Evolutionary conservation across 2,113 vertebrate genomes (phyloP).

Genomic region (Ellobius talpinus): DNA sequence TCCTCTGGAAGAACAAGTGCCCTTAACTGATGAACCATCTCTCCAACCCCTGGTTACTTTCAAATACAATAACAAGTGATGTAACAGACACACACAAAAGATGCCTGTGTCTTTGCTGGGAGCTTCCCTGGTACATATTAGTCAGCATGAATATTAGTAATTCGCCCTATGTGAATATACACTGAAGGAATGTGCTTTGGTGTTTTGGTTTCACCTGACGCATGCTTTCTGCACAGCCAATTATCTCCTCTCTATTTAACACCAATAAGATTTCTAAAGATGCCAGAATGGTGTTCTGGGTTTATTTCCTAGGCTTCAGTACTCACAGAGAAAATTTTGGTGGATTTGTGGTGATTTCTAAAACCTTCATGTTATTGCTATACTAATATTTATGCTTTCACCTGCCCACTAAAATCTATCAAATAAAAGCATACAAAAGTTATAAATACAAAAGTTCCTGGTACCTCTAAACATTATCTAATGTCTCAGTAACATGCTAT

Average conservation of each 20-base stretch:
- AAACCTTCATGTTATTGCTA: neutral
- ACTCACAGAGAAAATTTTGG: neutral
- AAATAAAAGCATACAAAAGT: slow-evolving; percentile 24
- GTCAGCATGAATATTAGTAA: neutral
- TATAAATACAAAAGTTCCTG: neutral
- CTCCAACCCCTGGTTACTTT: neutral
- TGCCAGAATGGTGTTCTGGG: neutral
- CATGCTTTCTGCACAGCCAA: slow-evolving; percentile 12
- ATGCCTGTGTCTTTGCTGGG: neutral
- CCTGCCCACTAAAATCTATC: neutral
- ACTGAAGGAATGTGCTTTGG: slow-evolving; percentile 56
- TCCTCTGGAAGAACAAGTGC: neutral
- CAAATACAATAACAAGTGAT: slow-evolving; percentile 38
- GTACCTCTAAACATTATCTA: slow-evolving; percentile 43
- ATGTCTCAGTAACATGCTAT: slow-evolving; percentile 53
- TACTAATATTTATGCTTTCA: slow-evolving; percentile 22
- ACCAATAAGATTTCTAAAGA: slow-evolving; percentile 27
- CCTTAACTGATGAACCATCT: neutral
- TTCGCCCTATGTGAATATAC: neutral
- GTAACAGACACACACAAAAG: neutral
- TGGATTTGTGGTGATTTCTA: neutral
- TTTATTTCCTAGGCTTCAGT: slow-evolving; percentile 16
- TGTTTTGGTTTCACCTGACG: slow-evolving; percentile 64
- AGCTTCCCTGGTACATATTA: neutral
- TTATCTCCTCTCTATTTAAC: slow-evolving; percentile 52